phyloP scores from a whole-genome alignment of 2,113 vertebrate genomes.

The Limnothrissa miodon region DNA sequence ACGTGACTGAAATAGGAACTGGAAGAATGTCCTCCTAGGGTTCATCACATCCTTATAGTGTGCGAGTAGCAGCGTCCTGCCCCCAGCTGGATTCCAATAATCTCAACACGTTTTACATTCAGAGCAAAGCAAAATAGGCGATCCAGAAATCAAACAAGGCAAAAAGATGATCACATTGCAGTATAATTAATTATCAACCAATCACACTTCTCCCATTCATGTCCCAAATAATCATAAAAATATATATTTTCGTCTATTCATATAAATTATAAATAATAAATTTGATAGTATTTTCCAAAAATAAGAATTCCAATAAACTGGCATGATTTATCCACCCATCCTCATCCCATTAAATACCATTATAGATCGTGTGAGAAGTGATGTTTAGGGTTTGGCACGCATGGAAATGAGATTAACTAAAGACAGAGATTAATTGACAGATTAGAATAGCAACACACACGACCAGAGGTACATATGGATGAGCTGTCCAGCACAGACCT shows the following conservation, averaged over 20 bases:
- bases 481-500: neutral
- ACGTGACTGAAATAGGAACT: neutral
- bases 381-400: neutral
- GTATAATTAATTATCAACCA: conserved; percentile 45
- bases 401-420: neutral
- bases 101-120: conserved; percentile 45
- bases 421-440: neutral
- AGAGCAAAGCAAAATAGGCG: conserved; percentile 40
- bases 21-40: neutral
- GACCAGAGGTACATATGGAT: neutral
- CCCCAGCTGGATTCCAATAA: conserved; percentile 35
- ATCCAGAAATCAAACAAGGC: conserved; percentile 45
- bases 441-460: neutral
- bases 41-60: neutral
- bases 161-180: conserved; percentile 36
- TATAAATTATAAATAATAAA: neutral
- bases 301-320: neutral
- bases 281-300: neutral
- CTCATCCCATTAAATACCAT: neutral
- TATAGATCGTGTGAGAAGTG: neutral
- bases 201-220: neutral
- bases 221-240: neutral
- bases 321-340: neutral
- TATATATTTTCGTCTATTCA: neutral
- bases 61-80: neutral